Base-by-base conservation (phyloP, 2,888 invertebrate genomes). In the Boloria euphrosyne region DNA sequence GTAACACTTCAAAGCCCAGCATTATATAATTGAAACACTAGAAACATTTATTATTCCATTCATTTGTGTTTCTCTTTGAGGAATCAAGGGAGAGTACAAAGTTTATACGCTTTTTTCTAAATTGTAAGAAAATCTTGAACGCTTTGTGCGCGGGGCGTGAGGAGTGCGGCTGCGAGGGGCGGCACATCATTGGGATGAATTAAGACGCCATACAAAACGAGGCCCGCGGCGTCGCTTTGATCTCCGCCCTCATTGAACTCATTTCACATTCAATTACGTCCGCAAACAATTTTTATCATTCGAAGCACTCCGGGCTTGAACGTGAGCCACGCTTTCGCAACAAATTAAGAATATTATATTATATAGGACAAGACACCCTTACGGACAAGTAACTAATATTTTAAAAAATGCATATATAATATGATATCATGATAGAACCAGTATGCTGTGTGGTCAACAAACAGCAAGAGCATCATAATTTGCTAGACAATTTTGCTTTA, bases 221-320 rank as follows among this genome's bases (percentile, higher is more conserved):
- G 43, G 71, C 69, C 72, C 68, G 68, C 69, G 66, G 69, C 73
- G 71, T 63, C 55, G 62, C 74, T 73, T 73, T 70, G 68, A 68
- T 68, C 70, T 50, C 61, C 46, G 22, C 65, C 55, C 60, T 67
- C 66, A 58, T 69, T 62, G 71, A 74, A 75, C 73, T 76, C 71
- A 75, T 76, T 76, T 76, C 71, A 73, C 75, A 75, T 79, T 78
- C 76, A 78, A 81, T 81, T 79, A 78, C 73, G 73, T 77, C 52
- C 58, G 76, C 72, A 78, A 80, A 78, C 76, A 78, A 74, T 75
- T 74, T 73, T 74, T 73, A 73, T 74, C 73, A 71, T 69, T 70
- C 64, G 52, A 64, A 69, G 52, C 47, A 38, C 46, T 31, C 38
- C 51, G 16, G 38, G 53, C 43, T 53, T 16, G 47, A 18, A 53